Evolutionary conservation across 2,888 invertebrate genomes (phyloP).

Genomic region (Mesoligia furuncula): DNA sequence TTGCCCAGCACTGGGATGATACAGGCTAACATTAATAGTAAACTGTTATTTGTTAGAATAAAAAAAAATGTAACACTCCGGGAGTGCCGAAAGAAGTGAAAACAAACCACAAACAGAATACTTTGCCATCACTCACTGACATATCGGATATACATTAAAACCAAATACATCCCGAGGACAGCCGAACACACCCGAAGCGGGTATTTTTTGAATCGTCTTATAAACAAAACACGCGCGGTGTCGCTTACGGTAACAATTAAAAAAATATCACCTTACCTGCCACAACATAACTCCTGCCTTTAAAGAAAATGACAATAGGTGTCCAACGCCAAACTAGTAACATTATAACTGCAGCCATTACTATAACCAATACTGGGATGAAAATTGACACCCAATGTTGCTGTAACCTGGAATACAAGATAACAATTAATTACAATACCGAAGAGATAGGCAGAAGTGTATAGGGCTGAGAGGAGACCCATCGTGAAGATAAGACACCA

Average conservation of each 20-base stretch:
- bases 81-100: no score
- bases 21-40: background rate
- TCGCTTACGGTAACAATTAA: no score
- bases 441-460: background rate
- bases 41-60: background rate
- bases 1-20: background rate
- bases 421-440: background rate
- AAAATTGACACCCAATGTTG: conserved; percentile 36
- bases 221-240: no score
- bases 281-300: conserved; percentile 60
- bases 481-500: no score
- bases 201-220: no score
- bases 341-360: conserved; percentile 23
- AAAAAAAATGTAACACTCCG: background rate
- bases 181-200: no score
- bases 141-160: no score
- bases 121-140: no score
- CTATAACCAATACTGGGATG: conserved; percentile 37
- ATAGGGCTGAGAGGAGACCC: background rate
- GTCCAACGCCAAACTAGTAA: conserved; percentile 36
- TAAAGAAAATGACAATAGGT: conserved; percentile 48
- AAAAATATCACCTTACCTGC: conserved; percentile 47
- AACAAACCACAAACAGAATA: no score
- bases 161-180: no score
- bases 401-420: conserved; percentile 33